These are phyloP conservation scores for Pachyramphus minor DNA, from an alignment of 2,113 vertebrate species.

Conservation along the genomic window DNA sequence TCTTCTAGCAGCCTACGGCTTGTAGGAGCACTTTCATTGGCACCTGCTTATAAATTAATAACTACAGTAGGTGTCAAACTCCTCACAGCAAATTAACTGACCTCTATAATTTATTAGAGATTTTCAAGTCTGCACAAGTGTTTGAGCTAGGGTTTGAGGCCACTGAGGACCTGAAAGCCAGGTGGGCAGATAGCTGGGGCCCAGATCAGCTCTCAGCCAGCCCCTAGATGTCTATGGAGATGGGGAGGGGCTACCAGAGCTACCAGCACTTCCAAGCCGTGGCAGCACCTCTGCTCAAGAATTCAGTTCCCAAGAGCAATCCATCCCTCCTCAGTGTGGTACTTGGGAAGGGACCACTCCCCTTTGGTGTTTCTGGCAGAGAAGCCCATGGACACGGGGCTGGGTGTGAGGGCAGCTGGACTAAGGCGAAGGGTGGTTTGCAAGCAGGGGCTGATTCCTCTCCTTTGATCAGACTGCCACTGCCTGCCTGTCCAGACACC, in stretches of 20 bases:
- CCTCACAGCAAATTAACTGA: background rate
- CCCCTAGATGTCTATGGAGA: rapidly evolving
- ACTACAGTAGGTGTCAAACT: background rate
- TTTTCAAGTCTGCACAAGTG: background rate
- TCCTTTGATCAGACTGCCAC: background rate
- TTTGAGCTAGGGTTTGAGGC: background rate
- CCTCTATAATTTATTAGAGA: background rate
- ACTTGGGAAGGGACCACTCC: background rate
- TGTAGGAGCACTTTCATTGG: background rate
- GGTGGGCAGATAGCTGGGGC: rapidly evolving
- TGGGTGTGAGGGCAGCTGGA: background rate
- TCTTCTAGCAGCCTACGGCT: background rate
- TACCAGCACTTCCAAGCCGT: rapidly evolving
- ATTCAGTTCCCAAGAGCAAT: background rate
- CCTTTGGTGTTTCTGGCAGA: rapidly evolving
- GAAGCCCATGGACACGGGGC: rapidly evolving
- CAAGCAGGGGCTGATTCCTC: background rate
- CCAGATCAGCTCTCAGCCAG: background rate
- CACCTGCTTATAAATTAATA: background rate
- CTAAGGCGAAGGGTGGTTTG: background rate
- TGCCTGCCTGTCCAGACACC: background rate
- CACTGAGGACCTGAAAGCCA: background rate
- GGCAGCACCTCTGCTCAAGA: background rate
- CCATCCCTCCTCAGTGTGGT: background rate
- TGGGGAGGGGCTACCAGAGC: background rate